Conservation (phyloP, 2,888 invertebrate genomes). For the Linnaemya vulpina region DNA sequence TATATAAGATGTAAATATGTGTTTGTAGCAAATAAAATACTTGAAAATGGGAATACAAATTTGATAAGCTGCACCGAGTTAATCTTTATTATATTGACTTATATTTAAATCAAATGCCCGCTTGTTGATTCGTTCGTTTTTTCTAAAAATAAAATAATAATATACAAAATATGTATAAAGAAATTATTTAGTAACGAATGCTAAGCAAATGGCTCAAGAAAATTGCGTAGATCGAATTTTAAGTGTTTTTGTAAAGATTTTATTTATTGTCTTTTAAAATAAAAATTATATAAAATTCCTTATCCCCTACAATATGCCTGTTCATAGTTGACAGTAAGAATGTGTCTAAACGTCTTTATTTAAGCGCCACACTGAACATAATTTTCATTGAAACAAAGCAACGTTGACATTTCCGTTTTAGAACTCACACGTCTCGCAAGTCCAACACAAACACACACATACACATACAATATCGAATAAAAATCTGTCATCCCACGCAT, state of each 20-base stretch:
- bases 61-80: constrained; percentile 66
- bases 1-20: constrained; percentile 23
- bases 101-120: constrained; percentile 58
- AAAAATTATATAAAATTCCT: constrained; percentile 28
- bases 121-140: constrained; percentile 39
- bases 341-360: constrained; percentile 29
- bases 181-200: constrained; percentile 20
- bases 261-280: constrained; percentile 39
- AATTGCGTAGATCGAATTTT: constrained; percentile 40
- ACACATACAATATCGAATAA: neutral
- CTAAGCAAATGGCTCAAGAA: constrained; percentile 8
- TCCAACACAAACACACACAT: neutral
- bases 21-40: constrained; percentile 58
- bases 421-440: constrained; percentile 9
- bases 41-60: constrained; percentile 61
- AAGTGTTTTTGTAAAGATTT: constrained; percentile 3
- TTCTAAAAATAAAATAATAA: constrained; percentile 39
- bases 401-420: constrained; percentile 63
- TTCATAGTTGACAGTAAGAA: constrained; percentile 7
- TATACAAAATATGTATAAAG: constrained; percentile 29
- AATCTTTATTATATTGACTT: constrained; percentile 70
- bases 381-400: constrained; percentile 30
- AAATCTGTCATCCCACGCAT: constrained; percentile 37
- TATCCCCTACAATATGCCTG: neutral
- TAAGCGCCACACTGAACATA: constrained; percentile 48